Percentiles rank a stretch among this genome's conserved stretches.
Conservation (phyloP, 92 coral and sea anemone species). For the Phymanthus crucifer region DNA sequence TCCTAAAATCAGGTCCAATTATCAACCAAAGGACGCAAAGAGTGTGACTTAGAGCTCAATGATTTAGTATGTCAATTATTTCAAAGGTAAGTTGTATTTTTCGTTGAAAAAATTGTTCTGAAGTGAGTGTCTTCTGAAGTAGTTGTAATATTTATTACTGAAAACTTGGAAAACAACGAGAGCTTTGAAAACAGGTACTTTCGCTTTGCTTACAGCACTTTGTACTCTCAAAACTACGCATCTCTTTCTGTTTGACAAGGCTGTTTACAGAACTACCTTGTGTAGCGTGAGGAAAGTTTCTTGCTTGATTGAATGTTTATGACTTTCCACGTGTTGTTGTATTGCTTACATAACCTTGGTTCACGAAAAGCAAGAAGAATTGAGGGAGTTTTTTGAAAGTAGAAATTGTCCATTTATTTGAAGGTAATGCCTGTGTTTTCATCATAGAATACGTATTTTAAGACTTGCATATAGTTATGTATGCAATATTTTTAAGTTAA, state of each 20-base stretch:
- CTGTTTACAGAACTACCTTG: background rate
- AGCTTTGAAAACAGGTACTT: background rate
- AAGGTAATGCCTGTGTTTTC: background rate
- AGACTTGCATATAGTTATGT: background rate
- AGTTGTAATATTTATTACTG: background rate
- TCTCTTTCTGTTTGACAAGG: background rate
- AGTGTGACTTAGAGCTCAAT: background rate
- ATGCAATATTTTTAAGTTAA: too few relatives aligned
- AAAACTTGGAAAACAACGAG: background rate
- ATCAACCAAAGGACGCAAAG: background rate
- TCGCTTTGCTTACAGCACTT: slow-evolving; percentile 9
- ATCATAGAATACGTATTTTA: background rate
- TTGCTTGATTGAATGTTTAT: background rate
- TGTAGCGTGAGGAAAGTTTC: background rate
- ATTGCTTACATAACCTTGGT: background rate
- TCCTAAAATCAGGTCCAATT: background rate
- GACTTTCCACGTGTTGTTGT: background rate
- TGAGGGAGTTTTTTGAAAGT: background rate
- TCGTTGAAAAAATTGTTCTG: background rate
- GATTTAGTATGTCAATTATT: slow-evolving; percentile 12
- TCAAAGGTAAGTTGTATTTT: slow-evolving; percentile 21
- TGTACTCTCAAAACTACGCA: background rate
- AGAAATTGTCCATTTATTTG: background rate
- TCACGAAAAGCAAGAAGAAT: background rate
- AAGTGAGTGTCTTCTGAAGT: background rate